Evolutionary conservation across 2,888 invertebrate species (phyloP).

Genomic region (Tipula unca): DNA sequence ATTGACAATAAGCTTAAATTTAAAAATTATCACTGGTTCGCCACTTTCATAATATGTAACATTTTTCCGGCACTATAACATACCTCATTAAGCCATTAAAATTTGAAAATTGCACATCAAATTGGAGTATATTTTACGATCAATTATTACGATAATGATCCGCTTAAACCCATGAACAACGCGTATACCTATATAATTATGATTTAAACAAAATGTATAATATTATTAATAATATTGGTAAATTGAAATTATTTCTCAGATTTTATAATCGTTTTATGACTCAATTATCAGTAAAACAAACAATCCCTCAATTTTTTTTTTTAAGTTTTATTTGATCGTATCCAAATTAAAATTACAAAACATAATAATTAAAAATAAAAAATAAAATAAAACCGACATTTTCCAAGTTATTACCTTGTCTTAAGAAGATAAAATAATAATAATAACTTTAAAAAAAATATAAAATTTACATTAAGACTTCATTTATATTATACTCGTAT

Average conservation of each 20-base stretch:
- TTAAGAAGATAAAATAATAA: not conserved
- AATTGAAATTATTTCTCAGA: not conserved
- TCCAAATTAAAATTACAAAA: slow-evolving; percentile 2
- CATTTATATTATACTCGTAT: not conserved
- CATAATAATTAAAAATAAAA: not conserved
- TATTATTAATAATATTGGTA: not conserved
- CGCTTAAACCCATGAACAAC: not conserved
- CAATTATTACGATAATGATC: not conserved
- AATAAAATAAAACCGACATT: not conserved
- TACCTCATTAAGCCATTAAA: not conserved
- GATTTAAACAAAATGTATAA: not conserved
- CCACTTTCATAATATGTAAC: not conserved
- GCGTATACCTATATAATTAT: not conserved
- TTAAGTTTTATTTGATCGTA: not conserved
- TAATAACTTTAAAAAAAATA: not conserved
- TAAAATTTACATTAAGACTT: not conserved
- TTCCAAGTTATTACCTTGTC: not conserved
- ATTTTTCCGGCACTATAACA: not conserved
- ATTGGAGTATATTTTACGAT: not conserved
- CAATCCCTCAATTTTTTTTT: not conserved
- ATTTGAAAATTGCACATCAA: not conserved
- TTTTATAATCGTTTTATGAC: not conserved
- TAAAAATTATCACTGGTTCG: too few relatives aligned
- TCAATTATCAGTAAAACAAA: not conserved
- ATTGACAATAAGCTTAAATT: too few relatives aligned